Evolutionary conservation across 2,888 invertebrate genomes (phyloP), one percentile per base, ranked within the genome.

Genomic region (Mamestra brassicae): DNA sequence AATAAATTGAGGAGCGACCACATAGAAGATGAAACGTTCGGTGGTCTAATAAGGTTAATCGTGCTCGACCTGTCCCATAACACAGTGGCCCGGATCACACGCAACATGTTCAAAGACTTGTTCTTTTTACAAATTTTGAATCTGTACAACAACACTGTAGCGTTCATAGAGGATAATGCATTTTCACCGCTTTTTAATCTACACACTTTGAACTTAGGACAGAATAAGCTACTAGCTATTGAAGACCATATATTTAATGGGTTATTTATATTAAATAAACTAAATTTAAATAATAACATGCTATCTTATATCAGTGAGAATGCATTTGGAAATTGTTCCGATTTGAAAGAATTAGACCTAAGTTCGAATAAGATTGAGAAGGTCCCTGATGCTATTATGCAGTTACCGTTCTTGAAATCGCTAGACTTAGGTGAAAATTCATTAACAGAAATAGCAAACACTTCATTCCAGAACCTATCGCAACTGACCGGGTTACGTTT

Each of bases 361-460:
- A 98, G 98, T 94, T 98, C 98, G 61, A 99, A 99, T 95, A 98
- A 98, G 89, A 96, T 99, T 86, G 97, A 97, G 70, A 97, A 97
- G 89, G 97, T 99, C 81, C 99, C 99, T n/a, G 98, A 98, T 91
- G 98, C 98, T 3, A 97, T 99, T 87, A 97, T 97, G 91, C 98
- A 98, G 91, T 96, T 99, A 87, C 97, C 98, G 83, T 98, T 98
- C 93, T 96, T 99, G 90, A 98, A 98, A 95, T 98, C 98, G 13
- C 96, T 99, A 81, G 99, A 99, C 94, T 97, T 99, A 92, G 99
- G 99, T 71, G 99, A 99, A 94, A 99, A 99, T 96, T 97, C 98
- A 92, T 98, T 99, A 87, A 97, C 97, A 80, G 97, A 97, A 84
- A 98, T 99, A 90, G 97, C 97, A 86, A 98, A 99, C 89, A 98